A percentile compares a stretch with the other conserved stretches of the same genome.
These are phyloP conservation scores for Psettodes erumei DNA, from an alignment of 2,113 vertebrate genomes.

Conservation along the genomic window DNA sequence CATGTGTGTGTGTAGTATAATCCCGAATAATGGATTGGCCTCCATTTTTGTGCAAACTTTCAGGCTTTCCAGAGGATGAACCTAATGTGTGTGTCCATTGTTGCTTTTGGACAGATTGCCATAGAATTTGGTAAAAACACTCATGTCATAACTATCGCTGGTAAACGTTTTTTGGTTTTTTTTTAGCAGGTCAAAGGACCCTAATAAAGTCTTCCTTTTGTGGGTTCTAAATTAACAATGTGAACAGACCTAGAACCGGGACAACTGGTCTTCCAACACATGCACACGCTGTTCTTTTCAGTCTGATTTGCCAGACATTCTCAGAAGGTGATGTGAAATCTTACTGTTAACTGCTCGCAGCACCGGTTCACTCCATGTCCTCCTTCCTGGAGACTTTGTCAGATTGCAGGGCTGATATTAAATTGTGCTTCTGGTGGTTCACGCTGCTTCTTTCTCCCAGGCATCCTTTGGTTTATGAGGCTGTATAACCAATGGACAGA, in stretches of 20 bases:
- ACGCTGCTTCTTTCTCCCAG: constrained; percentile 1
- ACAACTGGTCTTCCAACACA: background rate
- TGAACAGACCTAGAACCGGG: background rate
- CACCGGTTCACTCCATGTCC: constrained; percentile 20
- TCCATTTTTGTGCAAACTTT: background rate
- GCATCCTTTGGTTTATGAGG: constrained; percentile 14
- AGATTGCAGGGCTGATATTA: constrained; percentile 54
- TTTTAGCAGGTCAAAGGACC: background rate
- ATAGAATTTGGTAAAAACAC: background rate
- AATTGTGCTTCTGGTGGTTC: constrained; percentile 23
- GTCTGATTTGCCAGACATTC: constrained; percentile 15
- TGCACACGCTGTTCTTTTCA: constrained; percentile 19
- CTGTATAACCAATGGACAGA: background rate
- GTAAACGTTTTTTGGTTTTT: background rate
- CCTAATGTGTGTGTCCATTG: background rate
- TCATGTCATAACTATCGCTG: background rate
- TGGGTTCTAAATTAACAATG: background rate
- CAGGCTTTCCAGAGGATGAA: background rate
- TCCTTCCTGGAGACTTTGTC: constrained; percentile 41
- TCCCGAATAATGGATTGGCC: background rate
- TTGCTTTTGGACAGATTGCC: background rate
- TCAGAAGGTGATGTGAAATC: constrained; percentile 35
- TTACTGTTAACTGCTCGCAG: constrained; percentile 15
- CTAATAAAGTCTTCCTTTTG: background rate
- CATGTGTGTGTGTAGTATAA: too few species aligned